Percentiles rank a stretch among this genome's conserved stretches.
Evolutionary conservation across 2,888 invertebrate genomes (phyloP).

Genomic region (Xylocampa areola): DNA sequence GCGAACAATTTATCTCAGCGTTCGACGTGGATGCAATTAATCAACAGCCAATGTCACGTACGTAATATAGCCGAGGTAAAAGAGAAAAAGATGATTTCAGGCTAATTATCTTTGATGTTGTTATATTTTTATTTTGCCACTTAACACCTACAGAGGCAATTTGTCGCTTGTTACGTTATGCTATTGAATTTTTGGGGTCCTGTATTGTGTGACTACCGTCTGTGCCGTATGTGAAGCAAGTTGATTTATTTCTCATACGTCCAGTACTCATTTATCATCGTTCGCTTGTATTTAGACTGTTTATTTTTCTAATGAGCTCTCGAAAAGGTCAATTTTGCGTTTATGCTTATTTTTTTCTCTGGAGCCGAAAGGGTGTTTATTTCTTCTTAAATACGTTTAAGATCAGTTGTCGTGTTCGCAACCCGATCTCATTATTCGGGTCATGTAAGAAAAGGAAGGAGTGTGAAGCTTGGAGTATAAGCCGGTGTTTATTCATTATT

Average conservation of each 20-base stretch:
- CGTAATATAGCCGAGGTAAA: slow-evolving; percentile 80
- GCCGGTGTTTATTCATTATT: slow-evolving; percentile 43
- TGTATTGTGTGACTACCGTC: slow-evolving; percentile 59
- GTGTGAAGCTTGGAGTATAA: slow-evolving; percentile 34
- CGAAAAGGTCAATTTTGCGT: slow-evolving; percentile 61
- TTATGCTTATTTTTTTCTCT: slow-evolving; percentile 41
- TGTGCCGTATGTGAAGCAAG: slow-evolving; percentile 30
- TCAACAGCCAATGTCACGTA: slow-evolving; percentile 86
- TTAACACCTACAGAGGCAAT: slow-evolving; percentile 82
- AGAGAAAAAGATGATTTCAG: slow-evolving; percentile 86
- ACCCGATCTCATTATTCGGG: slow-evolving; percentile 54
- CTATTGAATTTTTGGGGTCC: slow-evolving; percentile 66
- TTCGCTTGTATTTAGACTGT: slow-evolving; percentile 71
- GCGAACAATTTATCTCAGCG: slow-evolving; percentile 82
- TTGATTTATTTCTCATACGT: slow-evolving; percentile 69
- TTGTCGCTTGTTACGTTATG: slow-evolving; percentile 76
- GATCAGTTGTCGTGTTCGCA: slow-evolving; percentile 53
- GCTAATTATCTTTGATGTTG: slow-evolving; percentile 85
- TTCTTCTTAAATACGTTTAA: slow-evolving; percentile 57
- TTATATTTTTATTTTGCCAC: slow-evolving; percentile 78
- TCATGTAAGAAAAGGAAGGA: slow-evolving; percentile 39
- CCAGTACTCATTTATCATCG: slow-evolving; percentile 71
- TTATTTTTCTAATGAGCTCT: slow-evolving; percentile 72
- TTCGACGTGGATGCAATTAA: slow-evolving; percentile 85
- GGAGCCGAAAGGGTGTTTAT: slow-evolving; percentile 42